A percentile compares a stretch with the other conserved stretches of the same genome.
phyloP scores from a whole-genome alignment of 2,888 invertebrate genomes.

The Sepioteuthis lessoniana region DNA sequence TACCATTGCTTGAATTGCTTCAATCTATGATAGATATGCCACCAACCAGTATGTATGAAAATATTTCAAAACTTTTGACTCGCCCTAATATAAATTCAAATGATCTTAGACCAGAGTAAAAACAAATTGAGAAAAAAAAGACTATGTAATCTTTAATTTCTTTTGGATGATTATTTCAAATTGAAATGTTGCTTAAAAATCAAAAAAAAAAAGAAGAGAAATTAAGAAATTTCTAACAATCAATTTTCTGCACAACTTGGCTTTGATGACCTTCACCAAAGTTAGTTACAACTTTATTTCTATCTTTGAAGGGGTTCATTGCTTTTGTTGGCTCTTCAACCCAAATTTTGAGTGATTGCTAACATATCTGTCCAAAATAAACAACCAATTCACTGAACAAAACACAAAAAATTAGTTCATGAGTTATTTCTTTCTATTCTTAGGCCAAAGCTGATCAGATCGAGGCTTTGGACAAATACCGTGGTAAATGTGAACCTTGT shows the following conservation, averaged over 20 bases:
- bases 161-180: background rate
- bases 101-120: too few species aligned
- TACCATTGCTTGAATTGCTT: too few species aligned
- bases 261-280: background rate
- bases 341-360: slow-evolving; percentile 38
- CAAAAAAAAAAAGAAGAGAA: background rate
- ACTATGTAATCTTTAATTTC: too few species aligned
- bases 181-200: background rate
- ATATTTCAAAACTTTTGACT: too few species aligned
- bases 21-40: too few species aligned
- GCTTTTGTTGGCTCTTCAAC: background rate
- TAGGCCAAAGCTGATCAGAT: slow-evolving; percentile 88
- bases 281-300: background rate
- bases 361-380: slow-evolving; percentile 1
- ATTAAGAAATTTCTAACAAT: background rate
- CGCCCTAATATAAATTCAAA: too few species aligned
- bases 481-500: slow-evolving; percentile 89
- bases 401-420: background rate
- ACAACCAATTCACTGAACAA: background rate
- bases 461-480: slow-evolving; percentile 83
- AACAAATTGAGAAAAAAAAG: too few species aligned
- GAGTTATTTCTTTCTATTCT: slow-evolving; percentile 59
- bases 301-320: slow-evolving; percentile 17
- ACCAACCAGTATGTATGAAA: too few species aligned
- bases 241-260: background rate